phyloP scores from a whole-genome alignment of 2,113 vertebrate genomes.

The Mesembrinibis cayennensis region DNA sequence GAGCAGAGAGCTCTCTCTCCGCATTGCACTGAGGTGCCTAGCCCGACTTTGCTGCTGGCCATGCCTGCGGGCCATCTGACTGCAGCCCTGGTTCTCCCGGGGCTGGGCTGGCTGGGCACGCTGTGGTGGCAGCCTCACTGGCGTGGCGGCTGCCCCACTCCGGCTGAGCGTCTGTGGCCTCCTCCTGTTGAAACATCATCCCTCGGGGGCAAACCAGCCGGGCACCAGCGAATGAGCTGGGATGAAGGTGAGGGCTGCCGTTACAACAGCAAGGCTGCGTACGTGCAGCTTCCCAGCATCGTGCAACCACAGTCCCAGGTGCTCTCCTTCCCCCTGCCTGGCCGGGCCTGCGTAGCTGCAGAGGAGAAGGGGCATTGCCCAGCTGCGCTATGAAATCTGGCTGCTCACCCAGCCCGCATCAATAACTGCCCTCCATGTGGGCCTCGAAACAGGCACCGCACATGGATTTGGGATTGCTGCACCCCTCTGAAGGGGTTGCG shows the following conservation, averaged over 20 bases:
- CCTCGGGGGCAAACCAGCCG: rapidly evolving
- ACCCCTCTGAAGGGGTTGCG: neutral
- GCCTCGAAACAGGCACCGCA: neutral
- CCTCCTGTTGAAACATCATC: neutral
- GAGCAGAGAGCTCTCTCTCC: neutral
- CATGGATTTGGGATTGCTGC: neutral
- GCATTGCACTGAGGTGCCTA: neutral
- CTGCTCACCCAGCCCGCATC: neutral
- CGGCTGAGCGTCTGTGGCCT: neutral
- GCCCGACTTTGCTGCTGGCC: neutral
- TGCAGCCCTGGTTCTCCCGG: neutral
- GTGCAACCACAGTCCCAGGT: neutral
- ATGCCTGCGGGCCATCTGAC: neutral
- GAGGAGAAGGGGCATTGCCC: neutral
- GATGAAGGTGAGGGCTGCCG: neutral
- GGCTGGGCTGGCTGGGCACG: neutral
- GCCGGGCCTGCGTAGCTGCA: neutral
- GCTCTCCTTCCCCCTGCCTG: neutral
- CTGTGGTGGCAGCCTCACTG: neutral
- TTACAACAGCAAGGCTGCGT: neutral
- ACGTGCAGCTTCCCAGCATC: neutral
- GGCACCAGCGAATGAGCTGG: neutral
- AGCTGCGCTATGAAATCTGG: neutral
- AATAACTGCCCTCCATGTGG: neutral
- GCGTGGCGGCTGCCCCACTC: neutral